A percentile compares a stretch with the other conserved stretches of the same genome.
Conservation (phyloP, 2,888 invertebrate species). For the Meghimatium bilineatum region DNA sequence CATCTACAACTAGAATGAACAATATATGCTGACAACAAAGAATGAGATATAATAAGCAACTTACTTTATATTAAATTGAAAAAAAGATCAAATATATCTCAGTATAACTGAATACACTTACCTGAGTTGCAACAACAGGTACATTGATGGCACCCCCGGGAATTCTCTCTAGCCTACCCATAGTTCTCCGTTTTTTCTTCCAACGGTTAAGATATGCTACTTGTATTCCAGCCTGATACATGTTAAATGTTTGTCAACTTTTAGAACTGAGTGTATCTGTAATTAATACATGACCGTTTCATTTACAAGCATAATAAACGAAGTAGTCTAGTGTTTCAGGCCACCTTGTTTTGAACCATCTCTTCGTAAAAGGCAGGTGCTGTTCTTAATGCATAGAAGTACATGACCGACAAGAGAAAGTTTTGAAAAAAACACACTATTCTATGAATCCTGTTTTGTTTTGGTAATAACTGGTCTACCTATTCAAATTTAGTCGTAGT, state of each 20-base stretch:
- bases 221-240: conserved; percentile 27
- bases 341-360: background rate
- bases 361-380: background rate
- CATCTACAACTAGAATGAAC: too few relatives aligned
- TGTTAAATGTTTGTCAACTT: background rate
- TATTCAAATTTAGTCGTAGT: background rate
- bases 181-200: background rate
- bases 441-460: background rate
- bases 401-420: background rate
- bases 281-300: background rate
- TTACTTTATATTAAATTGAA: too few relatives aligned
- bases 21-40: too few relatives aligned
- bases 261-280: background rate
- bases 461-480: background rate
- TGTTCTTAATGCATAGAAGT: background rate
- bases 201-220: background rate
- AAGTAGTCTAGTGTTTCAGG: background rate
- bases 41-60: too few relatives aligned
- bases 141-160: background rate
- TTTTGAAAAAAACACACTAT: background rate
- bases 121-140: background rate
- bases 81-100: background rate
- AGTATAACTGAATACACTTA: background rate
- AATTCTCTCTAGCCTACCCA: background rate
- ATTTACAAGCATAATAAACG: background rate